Conservation (phyloP, 2,888 invertebrate species). For the Caenorhabditis imperialis region DNA sequence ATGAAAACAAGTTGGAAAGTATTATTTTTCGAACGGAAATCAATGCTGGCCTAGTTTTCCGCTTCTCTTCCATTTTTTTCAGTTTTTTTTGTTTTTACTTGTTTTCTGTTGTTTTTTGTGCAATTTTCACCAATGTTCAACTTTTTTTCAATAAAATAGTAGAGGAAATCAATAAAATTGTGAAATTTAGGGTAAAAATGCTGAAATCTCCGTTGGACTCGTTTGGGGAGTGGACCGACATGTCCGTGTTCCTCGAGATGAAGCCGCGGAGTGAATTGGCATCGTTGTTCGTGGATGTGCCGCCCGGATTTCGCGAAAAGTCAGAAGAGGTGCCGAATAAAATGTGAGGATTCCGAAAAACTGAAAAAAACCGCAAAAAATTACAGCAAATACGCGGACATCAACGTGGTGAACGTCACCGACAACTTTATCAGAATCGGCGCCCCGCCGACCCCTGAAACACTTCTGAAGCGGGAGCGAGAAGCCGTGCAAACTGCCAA, state of each 20-base stretch:
- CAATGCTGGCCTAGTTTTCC: too few relatives aligned
- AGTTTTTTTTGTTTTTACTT: too few relatives aligned
- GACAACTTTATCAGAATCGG: slow-evolving; percentile 45
- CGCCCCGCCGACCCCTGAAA: slow-evolving; percentile 44
- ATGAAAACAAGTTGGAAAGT: too few relatives aligned
- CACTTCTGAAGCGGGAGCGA: slow-evolving; percentile 20
- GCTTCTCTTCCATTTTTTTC: too few relatives aligned
- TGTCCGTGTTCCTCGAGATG: slow-evolving; percentile 55
- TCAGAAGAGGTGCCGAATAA: slow-evolving; percentile 23
- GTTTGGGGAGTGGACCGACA: slow-evolving; percentile 47
- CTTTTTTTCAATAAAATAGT: too few relatives aligned
- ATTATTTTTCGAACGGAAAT: too few relatives aligned
- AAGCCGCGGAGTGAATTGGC: slow-evolving; percentile 69
- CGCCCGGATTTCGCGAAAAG: slow-evolving; percentile 55
- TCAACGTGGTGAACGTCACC: slow-evolving; percentile 48
- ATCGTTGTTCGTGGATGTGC: slow-evolving; percentile 68
- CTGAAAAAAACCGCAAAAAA: too few relatives aligned
- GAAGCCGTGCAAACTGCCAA: slow-evolving; percentile 23
- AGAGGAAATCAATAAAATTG: too few relatives aligned
- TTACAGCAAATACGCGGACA: slow-evolving; percentile 43
- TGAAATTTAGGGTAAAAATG: too few relatives aligned
- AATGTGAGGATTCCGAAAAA: slow-evolving; percentile 7
- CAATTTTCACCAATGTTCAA: too few relatives aligned
- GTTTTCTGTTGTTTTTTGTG: too few relatives aligned
- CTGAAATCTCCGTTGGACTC: slow-evolving; percentile 41